A percentile compares a stretch with the other conserved stretches of the same genome.
phyloP scores from a whole-genome alignment of 2,888 invertebrate genomes.

The Cerastis leucographa region DNA sequence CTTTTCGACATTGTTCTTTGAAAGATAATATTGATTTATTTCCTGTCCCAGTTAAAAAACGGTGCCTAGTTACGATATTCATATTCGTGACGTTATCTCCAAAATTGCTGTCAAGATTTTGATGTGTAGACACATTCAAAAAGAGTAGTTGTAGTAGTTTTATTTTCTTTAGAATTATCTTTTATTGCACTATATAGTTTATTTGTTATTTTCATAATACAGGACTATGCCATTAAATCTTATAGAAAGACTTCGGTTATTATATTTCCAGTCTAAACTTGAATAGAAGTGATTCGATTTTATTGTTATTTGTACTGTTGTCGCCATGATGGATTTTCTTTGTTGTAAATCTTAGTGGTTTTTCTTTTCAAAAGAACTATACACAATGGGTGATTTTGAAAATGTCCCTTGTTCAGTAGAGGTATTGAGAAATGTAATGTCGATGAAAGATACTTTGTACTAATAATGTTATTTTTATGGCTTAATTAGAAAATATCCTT shows the following conservation, averaged over 20 bases:
- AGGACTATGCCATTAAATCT: conserved; percentile 28
- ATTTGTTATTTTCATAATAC: conserved; percentile 37
- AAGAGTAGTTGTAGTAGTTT: no score
- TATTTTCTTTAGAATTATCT: not conserved
- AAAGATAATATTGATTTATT: conserved; percentile 36
- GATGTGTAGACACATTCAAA: no score
- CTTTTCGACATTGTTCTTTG: conserved; percentile 44
- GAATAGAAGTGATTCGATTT: conserved; percentile 44
- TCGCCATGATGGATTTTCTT: conserved; percentile 49
- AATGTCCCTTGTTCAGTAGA: not conserved
- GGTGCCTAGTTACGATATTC: conserved; percentile 26
- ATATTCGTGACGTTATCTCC: conserved; percentile 3
- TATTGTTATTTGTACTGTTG: conserved; percentile 53
- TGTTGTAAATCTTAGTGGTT: conserved; percentile 38
- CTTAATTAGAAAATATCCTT: conserved; percentile 8
- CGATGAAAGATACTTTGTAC: conserved; percentile 1
- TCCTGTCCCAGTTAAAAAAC: conserved; percentile 34
- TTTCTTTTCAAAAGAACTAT: conserved; percentile 51
- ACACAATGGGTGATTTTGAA: conserved; percentile 36
- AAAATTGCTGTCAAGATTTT: not conserved
- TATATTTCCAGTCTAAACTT: conserved; percentile 18
- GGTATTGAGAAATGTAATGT: conserved; percentile 6
- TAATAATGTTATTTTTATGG: not conserved
- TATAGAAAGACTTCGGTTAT: conserved; percentile 12
- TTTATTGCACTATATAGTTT: conserved; percentile 16